phyloP scores from a whole-genome alignment of 1,140 invertebrate genomes.

The Araneus ventricosus region DNA sequence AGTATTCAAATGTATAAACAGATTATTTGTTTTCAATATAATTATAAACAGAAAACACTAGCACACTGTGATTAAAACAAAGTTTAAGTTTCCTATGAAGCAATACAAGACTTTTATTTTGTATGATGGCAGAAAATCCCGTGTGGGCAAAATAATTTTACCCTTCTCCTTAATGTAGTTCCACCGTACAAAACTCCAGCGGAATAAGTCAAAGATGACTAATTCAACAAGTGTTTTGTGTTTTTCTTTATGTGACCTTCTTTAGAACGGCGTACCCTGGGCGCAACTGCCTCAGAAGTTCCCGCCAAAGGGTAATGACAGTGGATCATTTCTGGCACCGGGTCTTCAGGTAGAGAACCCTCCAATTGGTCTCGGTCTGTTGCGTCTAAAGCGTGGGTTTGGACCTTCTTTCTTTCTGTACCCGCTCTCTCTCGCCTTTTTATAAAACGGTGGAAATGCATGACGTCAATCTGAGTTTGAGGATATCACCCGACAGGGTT shows the following conservation, averaged over 20 bases:
- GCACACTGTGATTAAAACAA: no score
- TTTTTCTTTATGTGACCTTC: neutral
- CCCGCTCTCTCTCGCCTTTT: neutral
- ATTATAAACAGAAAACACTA: no score
- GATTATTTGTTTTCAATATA: no score
- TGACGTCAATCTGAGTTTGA: neutral
- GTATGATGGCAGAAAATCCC: neutral
- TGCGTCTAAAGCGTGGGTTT: neutral
- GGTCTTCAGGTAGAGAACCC: neutral
- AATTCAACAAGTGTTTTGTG: neutral
- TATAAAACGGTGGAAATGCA: neutral
- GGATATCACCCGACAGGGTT: neutral
- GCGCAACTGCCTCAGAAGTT: neutral
- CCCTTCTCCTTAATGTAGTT: neutral
- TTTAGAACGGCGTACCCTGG: neutral
- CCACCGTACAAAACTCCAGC: neutral
- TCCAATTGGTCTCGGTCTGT: neutral
- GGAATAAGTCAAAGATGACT: neutral
- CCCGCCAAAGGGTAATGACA: conserved; percentile 28
- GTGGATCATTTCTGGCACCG: neutral
- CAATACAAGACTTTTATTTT: no score
- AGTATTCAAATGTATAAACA: no score
- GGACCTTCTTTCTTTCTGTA: neutral
- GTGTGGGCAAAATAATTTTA: no score
- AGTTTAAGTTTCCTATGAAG: no score